Evolutionary conservation across 2,113 vertebrate genomes (phyloP), one percentile per base, ranked within the genome.

Genomic region (Corynorhinus townsendii): DNA sequence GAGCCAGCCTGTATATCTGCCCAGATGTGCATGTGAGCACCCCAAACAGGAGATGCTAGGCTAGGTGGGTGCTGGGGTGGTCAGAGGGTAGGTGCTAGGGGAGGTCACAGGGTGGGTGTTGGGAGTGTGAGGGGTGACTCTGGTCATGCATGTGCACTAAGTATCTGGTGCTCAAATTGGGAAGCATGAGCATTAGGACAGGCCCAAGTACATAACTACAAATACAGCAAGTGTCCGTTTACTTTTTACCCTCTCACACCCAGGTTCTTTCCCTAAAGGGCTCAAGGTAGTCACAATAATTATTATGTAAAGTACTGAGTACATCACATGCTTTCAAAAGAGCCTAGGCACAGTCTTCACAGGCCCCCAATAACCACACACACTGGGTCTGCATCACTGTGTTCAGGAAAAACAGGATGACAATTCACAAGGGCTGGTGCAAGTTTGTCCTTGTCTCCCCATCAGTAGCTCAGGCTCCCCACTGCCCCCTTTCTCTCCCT

Each of bases 151-250:
- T 1, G 3, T 4, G 22, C 68, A 56, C 71, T 17, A 19, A 45
- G 66, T 35, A 7, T 9, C 9, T 0, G 0, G 43, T 6, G 20
- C 56, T 35, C 33, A 19, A 2, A 0, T 0, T 17, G 40, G 24
- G 33, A 75, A 62, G 56, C 40, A 9, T 0, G 4, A 2, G 24
- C 20, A 4, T 26, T 14, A 12, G 16, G 54, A 64, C 28, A 35
- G 90, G 24, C 14, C 76, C 20, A 20, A 1, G 14, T 5, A 14
- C 19, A 0, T 16, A 17, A 14, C 19, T 4, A 0, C 56, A 62
- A 4, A 35, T 0, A 26, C 0, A 30, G 59, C 28, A 8, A 22
- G 16, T 56, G 19, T 33, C 62, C 9, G 7, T 20, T 33, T 73
- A 43, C 35, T 20, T 47, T 59, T 11, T 3, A 62, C 3, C 24